Evolutionary conservation across 2,113 vertebrate species (phyloP).

Genomic region (Menura novaehollandiae): DNA sequence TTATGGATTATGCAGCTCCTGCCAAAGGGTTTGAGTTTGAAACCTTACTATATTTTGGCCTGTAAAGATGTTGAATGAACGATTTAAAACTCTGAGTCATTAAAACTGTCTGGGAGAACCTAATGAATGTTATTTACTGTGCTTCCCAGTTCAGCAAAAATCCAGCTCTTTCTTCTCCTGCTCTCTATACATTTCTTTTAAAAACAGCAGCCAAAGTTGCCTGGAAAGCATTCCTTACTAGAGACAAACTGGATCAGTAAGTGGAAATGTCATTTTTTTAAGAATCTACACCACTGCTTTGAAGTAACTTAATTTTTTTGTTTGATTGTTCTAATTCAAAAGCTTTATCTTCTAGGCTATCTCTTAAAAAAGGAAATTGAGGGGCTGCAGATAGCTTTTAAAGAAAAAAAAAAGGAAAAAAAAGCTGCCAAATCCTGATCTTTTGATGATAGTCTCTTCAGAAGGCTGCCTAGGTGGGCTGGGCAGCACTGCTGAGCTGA

Average conservation of each 20-base stretch:
- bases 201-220: not conserved
- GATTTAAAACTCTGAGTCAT: constrained; percentile 41
- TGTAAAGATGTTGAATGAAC: constrained; percentile 27
- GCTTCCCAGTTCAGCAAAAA: constrained; percentile 37
- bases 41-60: not conserved
- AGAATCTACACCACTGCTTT: not conserved
- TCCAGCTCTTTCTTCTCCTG: not conserved
- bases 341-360: constrained; percentile 36
- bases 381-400: not conserved
- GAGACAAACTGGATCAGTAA: constrained; percentile 11
- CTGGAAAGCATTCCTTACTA: constrained; percentile 1
- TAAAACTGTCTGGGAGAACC: constrained; percentile 33
- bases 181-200: not conserved
- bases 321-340: constrained; percentile 42
- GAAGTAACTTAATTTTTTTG: constrained; percentile 28
- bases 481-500: not conserved
- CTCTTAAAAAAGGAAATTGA: not conserved
- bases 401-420: not conserved
- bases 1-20: constrained; percentile 24
- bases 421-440: not conserved
- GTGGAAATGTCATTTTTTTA: constrained; percentile 38
- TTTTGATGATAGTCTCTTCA: constrained; percentile 38
- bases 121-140: constrained; percentile 55
- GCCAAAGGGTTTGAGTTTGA: constrained; percentile 28
- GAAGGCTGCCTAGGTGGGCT: constrained; percentile 45